phyloP scores from a whole-genome alignment of 2,888 invertebrate genomes.

The Icerya purchasi region DNA sequence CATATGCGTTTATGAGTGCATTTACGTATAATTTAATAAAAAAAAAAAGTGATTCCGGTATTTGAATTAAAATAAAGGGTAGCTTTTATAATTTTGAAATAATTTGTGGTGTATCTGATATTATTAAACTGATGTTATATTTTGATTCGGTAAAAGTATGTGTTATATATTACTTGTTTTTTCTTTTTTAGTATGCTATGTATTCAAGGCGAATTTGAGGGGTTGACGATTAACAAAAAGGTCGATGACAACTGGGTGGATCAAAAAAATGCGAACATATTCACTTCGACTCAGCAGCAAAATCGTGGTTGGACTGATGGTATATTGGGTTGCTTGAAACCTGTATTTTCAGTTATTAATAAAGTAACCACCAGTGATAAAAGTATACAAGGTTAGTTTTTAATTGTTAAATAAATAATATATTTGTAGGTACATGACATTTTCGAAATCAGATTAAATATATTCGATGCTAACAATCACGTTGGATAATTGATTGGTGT shows the following conservation, averaged over 20 bases:
- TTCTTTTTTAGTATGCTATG: constrained; percentile 35
- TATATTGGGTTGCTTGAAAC: constrained; percentile 67
- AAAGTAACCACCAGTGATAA: constrained; percentile 52
- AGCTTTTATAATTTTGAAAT: too few relatives aligned
- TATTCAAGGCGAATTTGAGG: constrained; percentile 39
- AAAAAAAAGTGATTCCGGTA: too few relatives aligned
- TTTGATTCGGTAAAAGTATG: not conserved
- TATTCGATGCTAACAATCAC: too few relatives aligned
- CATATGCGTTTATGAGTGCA: too few relatives aligned
- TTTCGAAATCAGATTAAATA: too few relatives aligned
- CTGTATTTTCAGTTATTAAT: constrained; percentile 67
- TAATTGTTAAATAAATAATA: constrained; percentile 4
- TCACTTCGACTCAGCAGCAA: constrained; percentile 7
- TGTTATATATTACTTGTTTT: too few relatives aligned
- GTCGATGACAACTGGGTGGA: constrained; percentile 18
- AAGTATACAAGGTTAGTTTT: constrained; percentile 32
- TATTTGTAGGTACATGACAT: too few relatives aligned
- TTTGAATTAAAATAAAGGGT: too few relatives aligned
- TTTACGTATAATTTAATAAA: too few relatives aligned
- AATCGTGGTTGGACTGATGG: constrained; percentile 49
- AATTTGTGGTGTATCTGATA: too few relatives aligned
- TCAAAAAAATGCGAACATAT: constrained; percentile 2
- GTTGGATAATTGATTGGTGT: too few relatives aligned
- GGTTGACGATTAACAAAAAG: constrained; percentile 27
- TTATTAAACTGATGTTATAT: not conserved